A percentile compares a stretch with the other conserved stretches of the same genome.
These are phyloP conservation scores for Acleris emargana DNA, from an alignment of 2,888 invertebrate genomes.

Conservation along the genomic window DNA sequence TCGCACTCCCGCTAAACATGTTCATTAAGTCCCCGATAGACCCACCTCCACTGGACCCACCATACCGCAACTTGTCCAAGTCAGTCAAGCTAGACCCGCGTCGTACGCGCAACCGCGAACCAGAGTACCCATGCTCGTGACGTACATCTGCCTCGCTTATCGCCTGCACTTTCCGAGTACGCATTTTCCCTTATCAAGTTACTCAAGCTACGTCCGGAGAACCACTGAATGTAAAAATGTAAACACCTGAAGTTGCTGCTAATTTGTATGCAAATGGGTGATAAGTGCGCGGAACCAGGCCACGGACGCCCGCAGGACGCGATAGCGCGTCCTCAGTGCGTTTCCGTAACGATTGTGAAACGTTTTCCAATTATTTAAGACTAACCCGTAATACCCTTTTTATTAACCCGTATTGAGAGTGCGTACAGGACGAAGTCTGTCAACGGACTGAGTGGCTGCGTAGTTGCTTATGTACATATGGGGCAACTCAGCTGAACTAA, in stretches of 20 bases:
- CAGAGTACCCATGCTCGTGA: slow-evolving; percentile 83
- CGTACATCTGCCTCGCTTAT: slow-evolving; percentile 76
- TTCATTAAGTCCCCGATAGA: slow-evolving; percentile 93
- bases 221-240: slow-evolving; percentile 61
- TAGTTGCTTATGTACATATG: slow-evolving; percentile 64
- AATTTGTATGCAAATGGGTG: slow-evolving; percentile 76
- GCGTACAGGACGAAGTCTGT: slow-evolving; percentile 70
- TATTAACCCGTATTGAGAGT: slow-evolving; percentile 55
- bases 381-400: no score
- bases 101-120: slow-evolving; percentile 84
- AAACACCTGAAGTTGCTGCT: slow-evolving; percentile 57
- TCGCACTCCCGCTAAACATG: slow-evolving; percentile 88
- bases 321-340: slow-evolving; percentile 66
- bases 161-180: slow-evolving; percentile 71
- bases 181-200: slow-evolving; percentile 55
- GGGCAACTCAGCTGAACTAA: slow-evolving; percentile 75
- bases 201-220: slow-evolving; percentile 54
- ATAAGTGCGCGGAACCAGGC: slow-evolving; percentile 74
- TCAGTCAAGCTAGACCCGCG: slow-evolving; percentile 90
- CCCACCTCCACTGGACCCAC: slow-evolving; percentile 78
- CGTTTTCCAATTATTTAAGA: slow-evolving; percentile 50
- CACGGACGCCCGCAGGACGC: slow-evolving; percentile 81
- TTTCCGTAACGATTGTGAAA: slow-evolving; percentile 76
- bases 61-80: slow-evolving; percentile 85
- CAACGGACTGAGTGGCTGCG: slow-evolving; percentile 71